Conservation (phyloP, 2,113 vertebrate species). For the Dipodomys stephensi region DNA sequence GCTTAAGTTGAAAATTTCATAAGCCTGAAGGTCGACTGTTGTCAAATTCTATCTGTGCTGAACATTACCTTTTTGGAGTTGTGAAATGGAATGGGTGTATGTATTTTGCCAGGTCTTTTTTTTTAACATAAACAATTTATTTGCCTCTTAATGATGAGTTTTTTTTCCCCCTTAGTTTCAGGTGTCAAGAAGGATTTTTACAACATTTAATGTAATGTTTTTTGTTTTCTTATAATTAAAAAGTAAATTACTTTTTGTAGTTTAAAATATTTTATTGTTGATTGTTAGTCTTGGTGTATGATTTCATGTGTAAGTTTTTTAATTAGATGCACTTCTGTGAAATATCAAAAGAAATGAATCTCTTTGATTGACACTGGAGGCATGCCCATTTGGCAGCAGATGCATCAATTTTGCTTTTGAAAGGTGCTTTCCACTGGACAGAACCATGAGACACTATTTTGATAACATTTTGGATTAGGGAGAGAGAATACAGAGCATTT, state of each 20-base stretch:
- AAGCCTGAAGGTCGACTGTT: conserved; percentile 86
- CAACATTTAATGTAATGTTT: conserved; percentile 85
- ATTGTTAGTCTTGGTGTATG: conserved; percentile 88
- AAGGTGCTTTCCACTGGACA: conserved; percentile 89
- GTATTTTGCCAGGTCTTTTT: conserved; percentile 87
- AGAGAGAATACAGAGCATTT: conserved; percentile 85
- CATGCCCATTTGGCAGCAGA: conserved; percentile 89
- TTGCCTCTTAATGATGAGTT: conserved; percentile 83
- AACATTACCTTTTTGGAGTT: conserved; percentile 87
- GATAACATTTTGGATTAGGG: conserved; percentile 86
- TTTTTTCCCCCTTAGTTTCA: conserved; percentile 82
- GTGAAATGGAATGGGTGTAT: conserved; percentile 88
- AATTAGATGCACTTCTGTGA: conserved; percentile 91
- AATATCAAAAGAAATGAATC: conserved; percentile 89
- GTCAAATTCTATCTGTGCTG: conserved; percentile 88
- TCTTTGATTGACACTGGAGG: conserved; percentile 91
- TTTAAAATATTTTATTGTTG: conserved; percentile 88
- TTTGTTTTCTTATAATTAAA: conserved; percentile 87
- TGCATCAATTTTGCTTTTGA: conserved; percentile 87
- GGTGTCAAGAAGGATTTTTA: conserved; percentile 88
- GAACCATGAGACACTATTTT: conserved; percentile 89
- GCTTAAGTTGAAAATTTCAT: conserved; percentile 83
- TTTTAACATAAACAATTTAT: conserved; percentile 83
- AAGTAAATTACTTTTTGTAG: conserved; percentile 89
- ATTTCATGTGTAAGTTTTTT: conserved; percentile 88